Base-by-base conservation (phyloP, 2,888 invertebrate species). In the Horisme vitalbata region DNA sequence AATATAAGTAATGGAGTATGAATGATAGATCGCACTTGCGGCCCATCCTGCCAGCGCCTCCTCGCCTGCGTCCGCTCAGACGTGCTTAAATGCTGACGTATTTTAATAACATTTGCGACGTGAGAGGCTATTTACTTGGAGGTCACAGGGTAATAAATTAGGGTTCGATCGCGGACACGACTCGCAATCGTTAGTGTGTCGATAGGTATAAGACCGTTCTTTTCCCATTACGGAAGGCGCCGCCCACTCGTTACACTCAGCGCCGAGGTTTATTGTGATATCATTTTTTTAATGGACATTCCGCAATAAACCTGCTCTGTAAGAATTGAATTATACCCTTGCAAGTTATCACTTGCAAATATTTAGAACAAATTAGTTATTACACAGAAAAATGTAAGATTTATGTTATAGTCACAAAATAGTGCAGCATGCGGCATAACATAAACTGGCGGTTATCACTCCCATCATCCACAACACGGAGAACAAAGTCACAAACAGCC, bases 1-100 rank as follows among this genome's bases (percentile, higher is more conserved):
- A 89, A 88, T 88, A 87, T 89, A 88, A 87, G 89, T 89, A 89
- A 89, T 89, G 88, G 89, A 85, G 86, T 86, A 88, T 88, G 85
- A 84, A 87, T 89, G 89, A 89, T 89, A 88, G 86, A 89, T 87
- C 82, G 85, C 81, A 77, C 66, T 61, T 65, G 71, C 69, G 68
- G 72, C 63, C 65, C 62, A 54, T 64, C 61, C 59, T 57, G 62
- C 61, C 60, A 71, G 67, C 73, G 68, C 18, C 18, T 6, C 6
- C 6, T 4, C 18, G 18, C 67, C 61, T 66, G 64, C 67, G 67
- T 61, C 45, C 60, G 49, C 59, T 51, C 57, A 45, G 59, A 55
- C 66, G 64, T 63, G 71, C 75, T 78, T 85, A 88, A 88, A 82
- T 83, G 88, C 87, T 87, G 88, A 88, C 88, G 87, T 87, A 87